Evolutionary conservation across 2,888 invertebrate genomes (phyloP), one percentile per base, ranked within the genome.

Genomic region (Andricus curvator): DNA sequence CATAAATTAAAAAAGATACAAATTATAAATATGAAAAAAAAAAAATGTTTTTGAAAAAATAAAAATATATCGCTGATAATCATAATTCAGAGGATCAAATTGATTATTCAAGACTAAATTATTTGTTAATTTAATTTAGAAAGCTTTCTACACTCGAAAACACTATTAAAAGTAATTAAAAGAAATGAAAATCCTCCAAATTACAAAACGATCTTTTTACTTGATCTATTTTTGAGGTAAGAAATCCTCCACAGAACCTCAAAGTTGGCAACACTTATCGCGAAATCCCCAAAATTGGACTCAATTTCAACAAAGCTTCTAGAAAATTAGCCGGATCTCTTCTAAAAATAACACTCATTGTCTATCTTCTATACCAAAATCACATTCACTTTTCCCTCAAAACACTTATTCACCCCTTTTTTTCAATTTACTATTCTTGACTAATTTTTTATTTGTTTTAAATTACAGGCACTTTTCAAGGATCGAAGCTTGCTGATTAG

Each of bases 241-340:
- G 17, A 17, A 17, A 1, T 17, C 17, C 48, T 48, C 20, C 25
- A 3, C 2, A 25, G 33, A 33, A 56, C 51, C 2, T 68, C 20
- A 9, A 33, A 74, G 56, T 74, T 74, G 74, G 74, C 33, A 74
- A 74, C 56, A 74, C 51, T 74, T 74, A 48, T 25, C 51, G 51
- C 33, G 51, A 20, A 56, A 62, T 62, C 4, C 33, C 9, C 4
- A 4, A 56, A 33, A n/a, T 4, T 56, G 3, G 33, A 74, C 20
- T 70, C 25, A 70, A 48, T 51, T 6, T 9, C n/a, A 56, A 74
- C 62, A 62, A 62, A 22, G 5, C 9, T 25, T 25, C 70, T 65
- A 33, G 41, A 66, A 41, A 2, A 17, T 37, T n/a, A 66, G 37
- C n/a, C 66, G 20, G 20, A 17, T 66, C 9, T 25, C 29, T 4